Conservation (phyloP, 2,888 invertebrate species). For the Synergus gifuensis region DNA sequence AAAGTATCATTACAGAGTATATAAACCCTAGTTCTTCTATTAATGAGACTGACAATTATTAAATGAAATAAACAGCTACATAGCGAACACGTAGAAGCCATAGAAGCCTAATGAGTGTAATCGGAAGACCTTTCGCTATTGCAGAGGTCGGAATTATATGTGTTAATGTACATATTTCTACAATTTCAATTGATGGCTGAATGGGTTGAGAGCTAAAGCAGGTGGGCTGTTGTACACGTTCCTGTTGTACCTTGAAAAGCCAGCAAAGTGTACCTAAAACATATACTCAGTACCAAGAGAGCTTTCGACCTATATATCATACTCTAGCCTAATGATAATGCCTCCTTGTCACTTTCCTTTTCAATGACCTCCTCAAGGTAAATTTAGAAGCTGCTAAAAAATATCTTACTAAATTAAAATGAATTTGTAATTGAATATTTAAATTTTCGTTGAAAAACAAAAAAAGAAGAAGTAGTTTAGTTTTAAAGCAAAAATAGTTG, state of each 20-base stretch:
- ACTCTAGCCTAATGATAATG: background rate
- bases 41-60: background rate
- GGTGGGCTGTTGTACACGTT: slow-evolving; percentile 7
- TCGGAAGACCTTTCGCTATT: background rate
- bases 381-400: background rate
- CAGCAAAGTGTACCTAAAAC: background rate
- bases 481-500: too few species aligned
- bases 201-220: background rate
- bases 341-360: background rate
- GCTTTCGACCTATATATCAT: background rate
- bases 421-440: too few species aligned
- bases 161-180: background rate
- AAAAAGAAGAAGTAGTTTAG: too few species aligned
- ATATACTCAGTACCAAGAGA: background rate
- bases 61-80: background rate
- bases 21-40: background rate
- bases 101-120: background rate
- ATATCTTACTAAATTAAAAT: too few species aligned
- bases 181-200: background rate
- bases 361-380: background rate
- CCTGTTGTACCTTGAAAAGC: background rate
- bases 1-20: background rate
- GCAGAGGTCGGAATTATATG: background rate
- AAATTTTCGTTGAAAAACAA: too few species aligned
- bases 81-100: background rate